Base-by-base conservation (phyloP, 2,113 vertebrate species). In the Emydocephalus ijimae region DNA sequence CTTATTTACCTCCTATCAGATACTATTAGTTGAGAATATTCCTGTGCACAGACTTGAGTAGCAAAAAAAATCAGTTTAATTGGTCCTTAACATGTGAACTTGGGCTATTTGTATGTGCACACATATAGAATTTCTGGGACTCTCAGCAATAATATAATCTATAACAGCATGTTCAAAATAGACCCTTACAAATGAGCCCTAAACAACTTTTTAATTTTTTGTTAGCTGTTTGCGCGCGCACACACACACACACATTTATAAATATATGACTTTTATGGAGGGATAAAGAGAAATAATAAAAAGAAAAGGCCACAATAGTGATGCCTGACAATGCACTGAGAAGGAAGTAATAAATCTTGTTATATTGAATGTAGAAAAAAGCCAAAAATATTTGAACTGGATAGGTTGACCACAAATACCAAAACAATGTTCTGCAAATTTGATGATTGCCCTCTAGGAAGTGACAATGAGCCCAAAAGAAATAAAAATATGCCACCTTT, bases 351-450 rank as follows among this genome's bases (percentile, higher is more conserved):
- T 1, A 5, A 91, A 91, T 23, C 0, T 57, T 86, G 39, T 69
- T 5, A 56, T 10, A 1, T 50, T 15, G 39, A 55, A 3, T 2
- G 86, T 2, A 15, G 39, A 87, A 48, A 88, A 91, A 85, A 74
- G 1, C 0, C 0, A 50, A 20, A 2, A 56, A 21, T 14, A 0
- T 85, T 89, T 56, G 50, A 21, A 5, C 8, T 56, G 34, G 2
- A 59, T 74, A 85, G 18, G 21, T 54, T 85, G 93, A 1, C 21
- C 7, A 50, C 3, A 88, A 87, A 0, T 89, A 64, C 56, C 23
- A 14, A 5, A 90, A 85, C 89, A 90, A 69, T 10, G 20, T 85
- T 94, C 95, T 92, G 91, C 39, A 95, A 94, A 92, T 94, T 39
- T 61, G 92, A 85, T 69, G 91, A 91, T 54, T 88, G 21, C 92